Evolutionary conservation across 2,888 invertebrate species (phyloP).

Genomic region (Frankliniella intonsa): DNA sequence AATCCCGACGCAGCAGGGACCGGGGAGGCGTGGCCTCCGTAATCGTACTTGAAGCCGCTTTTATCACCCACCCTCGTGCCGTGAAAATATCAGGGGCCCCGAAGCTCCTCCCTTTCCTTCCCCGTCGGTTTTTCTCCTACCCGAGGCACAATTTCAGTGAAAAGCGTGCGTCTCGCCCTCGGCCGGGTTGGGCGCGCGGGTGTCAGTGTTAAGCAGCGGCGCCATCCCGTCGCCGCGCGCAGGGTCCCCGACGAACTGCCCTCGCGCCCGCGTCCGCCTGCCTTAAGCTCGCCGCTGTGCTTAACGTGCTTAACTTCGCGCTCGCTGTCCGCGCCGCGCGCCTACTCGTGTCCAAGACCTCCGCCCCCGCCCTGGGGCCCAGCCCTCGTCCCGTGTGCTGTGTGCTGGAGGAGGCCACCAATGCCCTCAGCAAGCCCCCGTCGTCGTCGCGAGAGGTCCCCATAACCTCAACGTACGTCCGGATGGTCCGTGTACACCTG

Average conservation of each 20-base stretch:
- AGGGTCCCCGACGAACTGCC: neutral
- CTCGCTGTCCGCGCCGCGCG: neutral
- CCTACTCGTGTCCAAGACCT: neutral
- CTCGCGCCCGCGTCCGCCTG: too few relatives aligned
- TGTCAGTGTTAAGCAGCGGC: neutral
- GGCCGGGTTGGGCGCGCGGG: neutral
- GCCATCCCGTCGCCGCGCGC: neutral
- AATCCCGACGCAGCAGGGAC: neutral
- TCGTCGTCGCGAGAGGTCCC: neutral
- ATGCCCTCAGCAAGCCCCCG: neutral
- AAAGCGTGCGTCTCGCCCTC: neutral
- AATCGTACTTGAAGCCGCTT: constrained; percentile 21
- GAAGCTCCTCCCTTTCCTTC: constrained; percentile 19
- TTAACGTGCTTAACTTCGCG: neutral
- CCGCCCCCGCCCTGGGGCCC: neutral
- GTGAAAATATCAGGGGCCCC: neutral
- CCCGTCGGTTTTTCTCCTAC: neutral
- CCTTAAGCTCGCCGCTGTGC: too few relatives aligned
- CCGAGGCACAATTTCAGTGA: constrained; percentile 9
- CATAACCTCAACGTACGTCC: neutral
- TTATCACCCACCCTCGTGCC: constrained; percentile 19
- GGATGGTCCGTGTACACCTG: neutral
- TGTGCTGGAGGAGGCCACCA: neutral
- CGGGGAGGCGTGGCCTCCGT: neutral
- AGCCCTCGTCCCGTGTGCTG: neutral